Conservation (phyloP, 2,113 vertebrate species). For the Ifrita kowaldi region DNA sequence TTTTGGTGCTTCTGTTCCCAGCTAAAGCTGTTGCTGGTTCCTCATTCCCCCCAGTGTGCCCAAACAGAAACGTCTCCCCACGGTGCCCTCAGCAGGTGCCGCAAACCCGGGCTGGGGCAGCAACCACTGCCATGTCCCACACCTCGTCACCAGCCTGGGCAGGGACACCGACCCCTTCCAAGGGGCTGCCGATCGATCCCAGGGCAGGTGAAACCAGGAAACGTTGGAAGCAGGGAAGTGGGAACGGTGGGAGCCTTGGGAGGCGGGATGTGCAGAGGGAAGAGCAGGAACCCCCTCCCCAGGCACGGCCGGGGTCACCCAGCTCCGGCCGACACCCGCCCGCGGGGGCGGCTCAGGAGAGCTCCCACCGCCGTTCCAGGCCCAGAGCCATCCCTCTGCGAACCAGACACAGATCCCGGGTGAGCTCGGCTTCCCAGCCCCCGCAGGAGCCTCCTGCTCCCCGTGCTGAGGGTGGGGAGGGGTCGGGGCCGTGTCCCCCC, state of each 20-base stretch:
- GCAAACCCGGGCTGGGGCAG: background rate
- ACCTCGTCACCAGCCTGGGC: background rate
- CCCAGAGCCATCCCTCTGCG: background rate
- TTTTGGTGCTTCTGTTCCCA: background rate
- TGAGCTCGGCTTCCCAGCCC: background rate
- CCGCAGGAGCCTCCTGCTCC: background rate
- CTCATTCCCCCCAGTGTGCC: background rate
- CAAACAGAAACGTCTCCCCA: fast-evolving
- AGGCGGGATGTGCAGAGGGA: too few relatives aligned
- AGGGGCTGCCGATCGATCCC: fast-evolving
- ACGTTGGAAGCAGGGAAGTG: background rate
- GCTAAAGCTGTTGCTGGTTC: background rate
- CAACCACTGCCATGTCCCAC: background rate
- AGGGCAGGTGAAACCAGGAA: too few relatives aligned
- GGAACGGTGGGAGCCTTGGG: background rate
- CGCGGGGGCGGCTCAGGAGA: background rate
- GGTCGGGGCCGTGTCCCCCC: background rate
- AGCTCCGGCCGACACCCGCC: background rate
- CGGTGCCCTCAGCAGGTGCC: background rate
- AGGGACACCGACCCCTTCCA: background rate
- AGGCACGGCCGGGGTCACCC: fast-evolving
- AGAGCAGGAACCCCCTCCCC: too few relatives aligned
- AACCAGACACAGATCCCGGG: background rate
- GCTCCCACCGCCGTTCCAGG: background rate
- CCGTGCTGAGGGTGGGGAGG: background rate